Evolutionary conservation across 2,113 vertebrate genomes (phyloP).

Genomic region (Poeciliopsis retropinna): DNA sequence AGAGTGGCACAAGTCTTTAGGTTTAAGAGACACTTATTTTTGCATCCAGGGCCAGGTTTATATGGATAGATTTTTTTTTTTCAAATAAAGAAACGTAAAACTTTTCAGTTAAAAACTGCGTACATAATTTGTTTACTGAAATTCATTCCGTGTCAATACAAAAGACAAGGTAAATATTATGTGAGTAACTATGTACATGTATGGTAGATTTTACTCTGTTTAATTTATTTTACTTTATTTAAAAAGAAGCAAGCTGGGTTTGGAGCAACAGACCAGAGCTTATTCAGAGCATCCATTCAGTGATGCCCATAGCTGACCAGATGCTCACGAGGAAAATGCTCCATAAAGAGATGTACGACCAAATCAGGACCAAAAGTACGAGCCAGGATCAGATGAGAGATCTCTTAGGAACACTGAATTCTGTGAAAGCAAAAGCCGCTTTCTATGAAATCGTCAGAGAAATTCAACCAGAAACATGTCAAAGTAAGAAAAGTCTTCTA

Average conservation of each 20-base stretch:
- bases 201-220: neutral
- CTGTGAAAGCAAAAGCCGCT: conserved; percentile 4
- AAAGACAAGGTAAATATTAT: too few species aligned
- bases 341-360: conserved; percentile 18
- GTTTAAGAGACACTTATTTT: too few species aligned
- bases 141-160: too few species aligned
- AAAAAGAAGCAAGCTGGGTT: conserved; percentile 33
- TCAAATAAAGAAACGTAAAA: too few species aligned
- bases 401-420: conserved; percentile 6
- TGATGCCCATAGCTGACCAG: conserved; percentile 29
- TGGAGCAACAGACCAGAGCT: conserved; percentile 24
- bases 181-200: too few species aligned
- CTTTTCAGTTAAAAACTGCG: too few species aligned
- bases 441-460: conserved; percentile 31
- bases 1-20: too few species aligned
- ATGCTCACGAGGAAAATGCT: conserved; percentile 1
- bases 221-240: neutral
- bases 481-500: conserved; percentile 13
- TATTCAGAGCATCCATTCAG: conserved; percentile 20
- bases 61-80: too few species aligned
- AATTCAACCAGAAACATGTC: conserved; percentile 3
- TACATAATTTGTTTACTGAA: too few species aligned
- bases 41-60: too few species aligned
- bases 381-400: conserved; percentile 44
- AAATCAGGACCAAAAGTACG: neutral